Evolutionary conservation across 1,140 invertebrate species (phyloP), one percentile per base, ranked within the genome.

Genomic region (Argopecten irradians): DNA sequence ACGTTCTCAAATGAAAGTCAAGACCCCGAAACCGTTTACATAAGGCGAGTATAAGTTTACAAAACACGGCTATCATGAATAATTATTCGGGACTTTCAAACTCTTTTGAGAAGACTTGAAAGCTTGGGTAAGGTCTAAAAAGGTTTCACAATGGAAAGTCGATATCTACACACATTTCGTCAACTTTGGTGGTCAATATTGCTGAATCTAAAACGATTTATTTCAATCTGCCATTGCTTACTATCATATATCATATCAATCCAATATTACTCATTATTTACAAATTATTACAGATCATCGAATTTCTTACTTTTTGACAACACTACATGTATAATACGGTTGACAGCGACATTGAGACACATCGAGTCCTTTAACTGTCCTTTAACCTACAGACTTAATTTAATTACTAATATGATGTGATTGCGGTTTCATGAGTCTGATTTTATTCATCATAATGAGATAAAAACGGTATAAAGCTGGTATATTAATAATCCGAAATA

Each of bases 21-120:
- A 71, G 55, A 71, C 55, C 55, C 55, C 55, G 22, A 71, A 71
- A 71, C n/a, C n/a, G 55, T 71, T 71, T n/a, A 71, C 55, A 71
- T 71, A 71, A 71, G 55, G 55, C 55, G 55, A 11, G 55, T 71
- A 71, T 71, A 71, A 71, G n/a, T 71, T 71, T 71, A 71, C 55
- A 71, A n/a, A 71, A 71, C 55, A 71, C 5, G 1, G 28, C 22
- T 71, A 71, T 71, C 55, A 11, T 71, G 55, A 71, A 71, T 71
- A 71, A 71, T n/a, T 71, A n/a, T 71, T n/a, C n/a, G 55, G 28
- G 55, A 1, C 55, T 71, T 71, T 71, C 55, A 71, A 71, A 5
- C 22, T 71, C 55, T 71, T 71, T 71, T 71, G 28, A 71, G 55
- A 28, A n/a, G 22, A 2, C 7, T 71, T n/a, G n/a, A 71, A 71